Evolutionary conservation across 92 coral and sea anemone species (phyloP).

Genomic region (Metridium senile): DNA sequence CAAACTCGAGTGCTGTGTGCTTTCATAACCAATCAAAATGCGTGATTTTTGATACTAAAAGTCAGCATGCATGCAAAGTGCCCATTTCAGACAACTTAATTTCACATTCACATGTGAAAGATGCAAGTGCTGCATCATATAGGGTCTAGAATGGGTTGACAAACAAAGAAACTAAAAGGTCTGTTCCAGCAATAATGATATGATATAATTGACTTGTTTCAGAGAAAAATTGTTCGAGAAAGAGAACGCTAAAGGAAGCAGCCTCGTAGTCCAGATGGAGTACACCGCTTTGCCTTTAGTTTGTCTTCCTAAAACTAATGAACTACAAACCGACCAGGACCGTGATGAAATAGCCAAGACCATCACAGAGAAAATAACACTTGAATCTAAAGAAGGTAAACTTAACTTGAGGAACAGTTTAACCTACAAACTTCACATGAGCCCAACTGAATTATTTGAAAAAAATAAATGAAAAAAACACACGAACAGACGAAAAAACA

Average conservation of each 20-base stretch:
- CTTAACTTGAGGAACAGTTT: too few relatives aligned
- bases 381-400: slow-evolving; percentile 16
- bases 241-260: slow-evolving; percentile 50
- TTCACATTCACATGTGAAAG: too few relatives aligned
- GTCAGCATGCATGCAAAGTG: too few relatives aligned
- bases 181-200: neutral
- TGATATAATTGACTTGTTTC: neutral
- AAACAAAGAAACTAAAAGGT: neutral
- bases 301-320: slow-evolving; percentile 25
- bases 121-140: too few relatives aligned
- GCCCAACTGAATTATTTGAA: too few relatives aligned
- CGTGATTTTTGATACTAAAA: too few relatives aligned
- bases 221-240: slow-evolving; percentile 77
- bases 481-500: too few relatives aligned
- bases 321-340: slow-evolving; percentile 7
- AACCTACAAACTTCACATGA: too few relatives aligned
- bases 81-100: too few relatives aligned
- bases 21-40: too few relatives aligned
- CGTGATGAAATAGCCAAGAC: slow-evolving; percentile 19
- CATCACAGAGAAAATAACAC: neutral
- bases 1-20: too few relatives aligned
- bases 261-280: slow-evolving; percentile 58
- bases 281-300: slow-evolving; percentile 77
- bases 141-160: neutral
- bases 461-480: neutral